phyloP scores from a whole-genome alignment of 2,113 vertebrate species.

The Podarcis muralis region DNA sequence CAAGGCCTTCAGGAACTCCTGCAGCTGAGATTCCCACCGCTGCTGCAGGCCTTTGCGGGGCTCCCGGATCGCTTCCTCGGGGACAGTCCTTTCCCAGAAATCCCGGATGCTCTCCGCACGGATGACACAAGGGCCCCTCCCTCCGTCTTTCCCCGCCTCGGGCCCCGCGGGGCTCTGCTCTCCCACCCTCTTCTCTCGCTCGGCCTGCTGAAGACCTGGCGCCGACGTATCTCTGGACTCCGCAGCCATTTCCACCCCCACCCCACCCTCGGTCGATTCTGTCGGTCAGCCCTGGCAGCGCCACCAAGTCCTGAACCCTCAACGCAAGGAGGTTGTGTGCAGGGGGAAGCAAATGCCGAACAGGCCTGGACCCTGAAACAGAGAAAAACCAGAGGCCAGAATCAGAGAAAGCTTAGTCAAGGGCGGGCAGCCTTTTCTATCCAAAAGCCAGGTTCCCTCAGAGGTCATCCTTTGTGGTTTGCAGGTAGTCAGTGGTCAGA shows the following conservation, averaged over 20 bases:
- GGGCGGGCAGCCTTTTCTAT: too few relatives aligned
- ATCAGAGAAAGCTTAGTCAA: too few relatives aligned
- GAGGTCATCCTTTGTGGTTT: too few relatives aligned
- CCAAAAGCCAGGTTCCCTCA: too few relatives aligned
- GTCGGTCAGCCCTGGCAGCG: too few relatives aligned
- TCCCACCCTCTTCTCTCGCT: neutral
- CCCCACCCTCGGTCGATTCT: too few relatives aligned
- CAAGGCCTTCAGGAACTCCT: constrained; percentile 18
- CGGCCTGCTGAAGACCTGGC: neutral
- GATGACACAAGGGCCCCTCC: neutral
- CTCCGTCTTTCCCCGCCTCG: neutral
- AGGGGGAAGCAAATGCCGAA: too few relatives aligned
- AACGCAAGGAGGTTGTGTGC: neutral
- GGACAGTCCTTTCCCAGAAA: constrained; percentile 1
- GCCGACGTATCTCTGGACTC: neutral
- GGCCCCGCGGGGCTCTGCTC: neutral
- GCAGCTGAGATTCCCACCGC: constrained; percentile 23
- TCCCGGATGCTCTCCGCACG: neutral
- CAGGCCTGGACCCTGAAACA: neutral
- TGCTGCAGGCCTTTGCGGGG: constrained; percentile 6
- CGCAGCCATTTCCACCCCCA: neutral
- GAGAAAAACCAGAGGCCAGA: neutral
- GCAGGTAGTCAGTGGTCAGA: too few relatives aligned
- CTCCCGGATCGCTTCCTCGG: neutral
- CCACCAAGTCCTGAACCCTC: neutral